Evolutionary conservation across 2,888 invertebrate genomes (phyloP).

Genomic region (Drosophila birchii): DNA sequence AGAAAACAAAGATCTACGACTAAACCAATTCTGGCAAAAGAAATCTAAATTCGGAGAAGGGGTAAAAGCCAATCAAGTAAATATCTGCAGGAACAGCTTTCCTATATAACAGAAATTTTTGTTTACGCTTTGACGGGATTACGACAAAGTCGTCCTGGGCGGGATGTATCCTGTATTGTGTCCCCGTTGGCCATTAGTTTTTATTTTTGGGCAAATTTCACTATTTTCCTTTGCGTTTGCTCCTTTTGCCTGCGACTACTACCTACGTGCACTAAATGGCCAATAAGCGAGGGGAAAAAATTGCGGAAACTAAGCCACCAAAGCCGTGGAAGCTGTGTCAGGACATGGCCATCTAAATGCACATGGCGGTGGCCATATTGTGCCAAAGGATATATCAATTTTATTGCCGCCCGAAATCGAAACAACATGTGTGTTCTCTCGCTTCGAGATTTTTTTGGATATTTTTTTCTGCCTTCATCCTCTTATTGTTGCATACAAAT

Average conservation of each 20-base stretch:
- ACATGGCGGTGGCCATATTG: constrained; percentile 70
- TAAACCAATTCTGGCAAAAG: constrained; percentile 8
- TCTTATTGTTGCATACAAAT: constrained; percentile 55
- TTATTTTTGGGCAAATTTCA: constrained; percentile 69
- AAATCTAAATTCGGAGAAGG: constrained; percentile 2
- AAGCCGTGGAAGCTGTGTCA: constrained; percentile 42
- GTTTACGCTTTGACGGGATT: constrained; percentile 82
- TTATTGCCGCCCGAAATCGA: constrained; percentile 69
- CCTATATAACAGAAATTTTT: constrained; percentile 58
- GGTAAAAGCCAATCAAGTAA: constrained; percentile 47
- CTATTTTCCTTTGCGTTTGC: constrained; percentile 61
- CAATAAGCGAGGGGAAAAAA: constrained; percentile 69
- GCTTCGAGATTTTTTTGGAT: constrained; percentile 28
- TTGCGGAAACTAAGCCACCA: constrained; percentile 68
- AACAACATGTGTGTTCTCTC: constrained; percentile 60
- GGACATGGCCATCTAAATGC: constrained; percentile 53
- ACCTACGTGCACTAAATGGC: constrained; percentile 76
- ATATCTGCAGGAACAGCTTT: constrained; percentile 45
- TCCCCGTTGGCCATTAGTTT: constrained; percentile 72
- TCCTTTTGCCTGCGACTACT: constrained; percentile 53
- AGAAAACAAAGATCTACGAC: constrained; percentile 24
- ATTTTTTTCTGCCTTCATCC: background rate
- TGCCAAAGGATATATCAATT: constrained; percentile 76
- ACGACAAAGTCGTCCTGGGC: constrained; percentile 52
- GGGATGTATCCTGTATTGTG: constrained; percentile 41